Conservation (phyloP, 1,140 invertebrate genomes). For the Helicoverpa zea region DNA sequence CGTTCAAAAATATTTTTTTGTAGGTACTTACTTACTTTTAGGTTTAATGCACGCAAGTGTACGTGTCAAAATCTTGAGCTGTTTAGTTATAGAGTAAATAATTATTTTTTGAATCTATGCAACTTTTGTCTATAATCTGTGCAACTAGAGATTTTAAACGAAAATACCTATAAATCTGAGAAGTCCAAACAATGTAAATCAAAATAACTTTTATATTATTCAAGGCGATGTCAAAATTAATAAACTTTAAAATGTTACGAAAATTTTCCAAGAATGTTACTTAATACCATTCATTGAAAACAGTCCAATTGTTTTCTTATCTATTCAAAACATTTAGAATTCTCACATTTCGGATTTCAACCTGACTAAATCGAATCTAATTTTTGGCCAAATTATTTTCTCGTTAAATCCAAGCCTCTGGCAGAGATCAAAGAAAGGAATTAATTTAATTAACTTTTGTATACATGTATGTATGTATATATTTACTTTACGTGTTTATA, state of each 20-base stretch:
- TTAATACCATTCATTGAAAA: constrained; percentile 25
- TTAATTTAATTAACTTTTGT: constrained; percentile 57
- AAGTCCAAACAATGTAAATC: no score
- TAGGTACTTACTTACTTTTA: no score
- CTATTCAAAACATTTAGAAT: constrained; percentile 48
- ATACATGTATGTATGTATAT: no score
- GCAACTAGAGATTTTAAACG: no score
- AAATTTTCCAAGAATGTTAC: constrained; percentile 8
- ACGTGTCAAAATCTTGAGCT: no score
- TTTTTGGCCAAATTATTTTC: constrained; percentile 54
- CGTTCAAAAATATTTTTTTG: no score
- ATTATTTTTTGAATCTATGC: no score
- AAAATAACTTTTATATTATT: no score
- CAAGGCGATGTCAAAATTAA: not conserved
- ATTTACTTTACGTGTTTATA: constrained; percentile 25
- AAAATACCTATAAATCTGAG: no score
- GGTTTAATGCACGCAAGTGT: no score
- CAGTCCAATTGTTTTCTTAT: constrained; percentile 44
- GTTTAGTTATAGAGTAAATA: no score
- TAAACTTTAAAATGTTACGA: not conserved
- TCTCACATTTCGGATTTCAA: constrained; percentile 33
- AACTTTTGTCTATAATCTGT: no score
- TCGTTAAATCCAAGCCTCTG: constrained; percentile 48
- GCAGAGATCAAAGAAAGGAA: constrained; percentile 54
- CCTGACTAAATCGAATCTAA: constrained; percentile 48